These are phyloP conservation scores for Bos indicus DNA, from an alignment of 2,113 vertebrate genomes.

Conservation along the genomic window DNA sequence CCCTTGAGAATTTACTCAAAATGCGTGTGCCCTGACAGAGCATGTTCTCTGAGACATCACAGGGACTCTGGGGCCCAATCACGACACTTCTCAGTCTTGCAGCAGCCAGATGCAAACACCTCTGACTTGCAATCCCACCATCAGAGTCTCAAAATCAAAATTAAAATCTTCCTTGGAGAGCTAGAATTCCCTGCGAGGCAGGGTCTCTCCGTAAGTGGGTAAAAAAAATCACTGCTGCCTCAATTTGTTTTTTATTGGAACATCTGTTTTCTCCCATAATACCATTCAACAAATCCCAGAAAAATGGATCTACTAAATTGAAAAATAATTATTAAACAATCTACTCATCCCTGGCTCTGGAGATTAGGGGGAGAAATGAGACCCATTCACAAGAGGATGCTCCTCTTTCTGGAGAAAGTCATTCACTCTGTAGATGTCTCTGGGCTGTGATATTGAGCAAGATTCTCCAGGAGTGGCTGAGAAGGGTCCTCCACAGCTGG, in stretches of 20 bases:
- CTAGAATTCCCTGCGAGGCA: background rate
- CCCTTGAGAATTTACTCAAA: background rate
- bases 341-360: background rate
- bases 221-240: background rate
- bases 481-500: accelerated
- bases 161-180: background rate
- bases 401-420: background rate
- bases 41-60: background rate
- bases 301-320: background rate
- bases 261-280: background rate
- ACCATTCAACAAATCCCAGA: background rate
- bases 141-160: background rate
- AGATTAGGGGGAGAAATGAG: background rate
- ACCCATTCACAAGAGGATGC: background rate
- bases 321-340: background rate
- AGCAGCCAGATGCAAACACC: background rate
- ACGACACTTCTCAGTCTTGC: background rate
- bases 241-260: background rate
- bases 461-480: background rate
- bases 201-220: background rate
- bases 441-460: background rate
- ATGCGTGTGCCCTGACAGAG: background rate
- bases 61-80: background rate
- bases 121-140: background rate
- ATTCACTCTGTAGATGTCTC: background rate